These are phyloP conservation scores for Dolichopus griseipennis DNA, from an alignment of 2,888 invertebrate species.

Conservation along the genomic window DNA sequence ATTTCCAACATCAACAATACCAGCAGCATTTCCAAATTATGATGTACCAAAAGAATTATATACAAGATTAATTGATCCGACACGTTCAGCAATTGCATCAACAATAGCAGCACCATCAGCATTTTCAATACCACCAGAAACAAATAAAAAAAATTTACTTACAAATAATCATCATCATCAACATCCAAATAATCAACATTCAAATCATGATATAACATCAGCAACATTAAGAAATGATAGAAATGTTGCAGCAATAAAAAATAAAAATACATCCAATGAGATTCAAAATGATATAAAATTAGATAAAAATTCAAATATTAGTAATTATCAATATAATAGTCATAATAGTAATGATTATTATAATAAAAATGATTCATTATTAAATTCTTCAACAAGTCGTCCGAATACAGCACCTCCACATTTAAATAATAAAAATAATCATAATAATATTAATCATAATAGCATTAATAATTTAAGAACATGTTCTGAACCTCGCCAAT, in stretches of 20 bases:
- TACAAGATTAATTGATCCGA: conserved; percentile 30
- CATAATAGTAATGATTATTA: not conserved
- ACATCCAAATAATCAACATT: conserved; percentile 24
- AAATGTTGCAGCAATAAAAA: not conserved
- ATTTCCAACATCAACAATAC: conserved; percentile 4
- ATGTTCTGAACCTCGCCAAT: conserved; percentile 9
- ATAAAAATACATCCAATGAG: not conserved
- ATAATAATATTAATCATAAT: not conserved
- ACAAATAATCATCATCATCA: conserved; percentile 30
- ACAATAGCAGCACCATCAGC: conserved; percentile 19
- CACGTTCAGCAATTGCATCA: conserved; percentile 20
- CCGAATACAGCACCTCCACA: conserved; percentile 10
- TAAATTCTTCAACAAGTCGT: not conserved
- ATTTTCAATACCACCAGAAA: conserved; percentile 23
- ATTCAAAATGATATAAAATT: not conserved
- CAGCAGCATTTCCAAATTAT: conserved; percentile 27
- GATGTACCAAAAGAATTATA: not conserved
- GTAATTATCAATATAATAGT: not conserved
- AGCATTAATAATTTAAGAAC: not conserved
- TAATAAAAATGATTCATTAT: not conserved
- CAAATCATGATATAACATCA: conserved; percentile 28
- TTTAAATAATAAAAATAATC: not conserved
- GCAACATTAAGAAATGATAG: not conserved
- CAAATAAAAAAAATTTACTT: conserved; percentile 24
- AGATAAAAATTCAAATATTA: not conserved